Conservation (phyloP, 2,888 invertebrate species). For the Thalpophila matura region DNA sequence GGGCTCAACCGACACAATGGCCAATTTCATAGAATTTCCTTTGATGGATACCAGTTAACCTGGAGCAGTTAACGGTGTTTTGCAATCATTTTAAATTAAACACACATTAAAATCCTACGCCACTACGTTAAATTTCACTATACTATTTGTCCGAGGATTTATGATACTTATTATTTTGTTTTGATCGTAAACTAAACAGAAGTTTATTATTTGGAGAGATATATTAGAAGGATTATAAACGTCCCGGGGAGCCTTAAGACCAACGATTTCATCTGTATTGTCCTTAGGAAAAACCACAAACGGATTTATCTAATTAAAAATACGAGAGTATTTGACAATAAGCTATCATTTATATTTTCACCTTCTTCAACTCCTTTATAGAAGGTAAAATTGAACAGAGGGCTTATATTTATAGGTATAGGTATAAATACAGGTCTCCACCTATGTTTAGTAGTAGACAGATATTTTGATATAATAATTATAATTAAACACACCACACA, state of each 20-base stretch:
- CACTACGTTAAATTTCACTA: slow-evolving; percentile 25
- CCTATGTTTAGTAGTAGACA: not conserved
- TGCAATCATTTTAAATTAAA: slow-evolving; percentile 71
- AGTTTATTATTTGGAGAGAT: slow-evolving; percentile 20
- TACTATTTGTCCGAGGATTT: slow-evolving; percentile 29
- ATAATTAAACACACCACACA: not conserved
- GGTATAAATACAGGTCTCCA: too few relatives aligned
- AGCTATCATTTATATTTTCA: too few relatives aligned
- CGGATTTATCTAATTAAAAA: slow-evolving; percentile 2
- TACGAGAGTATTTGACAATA: not conserved
- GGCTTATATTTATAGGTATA: too few relatives aligned
- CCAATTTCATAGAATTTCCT: slow-evolving; percentile 87
- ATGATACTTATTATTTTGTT: slow-evolving; percentile 33
- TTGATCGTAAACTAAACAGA: slow-evolving; percentile 40
- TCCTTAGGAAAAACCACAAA: not conserved
- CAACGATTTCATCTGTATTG: not conserved
- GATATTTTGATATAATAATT: not conserved
- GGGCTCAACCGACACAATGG: slow-evolving; percentile 86
- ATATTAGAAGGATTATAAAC: slow-evolving; percentile 21
- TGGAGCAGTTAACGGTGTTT: slow-evolving; percentile 76
- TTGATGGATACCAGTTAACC: slow-evolving; percentile 81
- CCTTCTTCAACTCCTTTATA: too few relatives aligned
- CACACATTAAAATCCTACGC: slow-evolving; percentile 48
- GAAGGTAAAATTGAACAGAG: too few relatives aligned
- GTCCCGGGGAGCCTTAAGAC: slow-evolving; percentile 10